A percentile compares a stretch with the other conserved stretches of the same genome.
Evolutionary conservation across 92 coral and sea anemone species (phyloP).

Genomic region (Palythoa grandiflora): DNA sequence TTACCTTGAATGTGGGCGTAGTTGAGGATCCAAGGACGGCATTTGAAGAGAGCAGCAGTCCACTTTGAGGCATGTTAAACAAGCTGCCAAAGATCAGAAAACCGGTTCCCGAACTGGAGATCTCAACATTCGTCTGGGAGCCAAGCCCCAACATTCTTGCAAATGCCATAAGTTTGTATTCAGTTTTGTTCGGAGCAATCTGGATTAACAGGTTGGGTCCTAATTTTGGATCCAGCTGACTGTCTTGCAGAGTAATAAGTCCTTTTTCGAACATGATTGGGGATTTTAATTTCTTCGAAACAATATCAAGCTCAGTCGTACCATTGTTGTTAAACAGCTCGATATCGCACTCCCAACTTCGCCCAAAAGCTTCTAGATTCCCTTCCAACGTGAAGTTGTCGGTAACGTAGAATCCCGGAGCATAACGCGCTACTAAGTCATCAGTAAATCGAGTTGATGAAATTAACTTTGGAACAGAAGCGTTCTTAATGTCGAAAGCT

Average conservation of each 20-base stretch:
- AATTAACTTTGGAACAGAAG: slow-evolving; percentile 80
- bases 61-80: slow-evolving; percentile 84
- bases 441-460: slow-evolving; percentile 76
- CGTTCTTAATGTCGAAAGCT: slow-evolving; percentile 82
- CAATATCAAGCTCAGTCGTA: slow-evolving; percentile 65
- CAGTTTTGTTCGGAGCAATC: slow-evolving; percentile 80
- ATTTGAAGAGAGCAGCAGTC: slow-evolving; percentile 83
- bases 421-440: slow-evolving; percentile 73
- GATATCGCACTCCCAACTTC: slow-evolving; percentile 76
- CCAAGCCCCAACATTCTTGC: slow-evolving; percentile 90
- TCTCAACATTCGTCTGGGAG: slow-evolving; percentile 79
- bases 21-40: slow-evolving; percentile 79
- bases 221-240: slow-evolving; percentile 72
- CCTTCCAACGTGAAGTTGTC: slow-evolving; percentile 74
- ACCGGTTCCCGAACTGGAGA: slow-evolving; percentile 89
- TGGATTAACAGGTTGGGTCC: slow-evolving; percentile 83
- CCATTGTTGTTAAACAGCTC: slow-evolving; percentile 59
- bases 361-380: slow-evolving; percentile 73
- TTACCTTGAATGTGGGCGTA: slow-evolving; percentile 68
- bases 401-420: slow-evolving; percentile 49
- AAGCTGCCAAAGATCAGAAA: slow-evolving; percentile 88
- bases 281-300: slow-evolving; percentile 73
- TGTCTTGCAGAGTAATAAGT: slow-evolving; percentile 80
- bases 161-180: slow-evolving; percentile 75
- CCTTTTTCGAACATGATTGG: slow-evolving; percentile 93